Conservation (phyloP, 2,797 vertebrate species). For the Brotogeris chrysoptera region DNA sequence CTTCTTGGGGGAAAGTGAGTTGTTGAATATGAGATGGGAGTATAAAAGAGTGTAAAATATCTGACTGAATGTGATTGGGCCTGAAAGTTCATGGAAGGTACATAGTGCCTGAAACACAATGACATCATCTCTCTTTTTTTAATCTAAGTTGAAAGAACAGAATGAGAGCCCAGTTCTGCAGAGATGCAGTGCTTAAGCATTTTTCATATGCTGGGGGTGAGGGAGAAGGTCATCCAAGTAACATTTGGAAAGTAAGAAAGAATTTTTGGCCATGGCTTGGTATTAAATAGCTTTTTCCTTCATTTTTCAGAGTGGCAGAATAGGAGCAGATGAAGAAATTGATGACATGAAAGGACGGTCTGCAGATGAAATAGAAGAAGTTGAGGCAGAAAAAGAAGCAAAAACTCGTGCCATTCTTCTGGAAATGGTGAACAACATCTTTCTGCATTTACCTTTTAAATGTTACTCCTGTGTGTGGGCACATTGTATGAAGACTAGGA, state of each 20-base stretch:
- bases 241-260: not conserved
- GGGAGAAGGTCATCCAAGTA: not conserved
- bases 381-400: constrained; percentile 92
- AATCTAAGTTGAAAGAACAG: not conserved
- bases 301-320: constrained; percentile 89
- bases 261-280: not conserved
- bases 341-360: constrained; percentile 86
- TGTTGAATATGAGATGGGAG: not conserved
- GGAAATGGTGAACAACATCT: constrained; percentile 88
- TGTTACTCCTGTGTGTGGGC: not conserved
- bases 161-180: not conserved
- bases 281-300: not conserved
- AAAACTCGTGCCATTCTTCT: constrained; percentile 95
- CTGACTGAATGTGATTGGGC: not conserved
- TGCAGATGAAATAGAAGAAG: constrained; percentile 89
- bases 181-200: not conserved
- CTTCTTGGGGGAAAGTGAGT: not conserved
- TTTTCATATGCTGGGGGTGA: not conserved
- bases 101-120: not conserved
- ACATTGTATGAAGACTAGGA: not conserved
- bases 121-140: not conserved
- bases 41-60: not conserved
- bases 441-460: not conserved
- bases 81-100: not conserved
- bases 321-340: constrained; percentile 95